Conservation (phyloP, 23 tunicate genomes). For the Styela clava region DNA sequence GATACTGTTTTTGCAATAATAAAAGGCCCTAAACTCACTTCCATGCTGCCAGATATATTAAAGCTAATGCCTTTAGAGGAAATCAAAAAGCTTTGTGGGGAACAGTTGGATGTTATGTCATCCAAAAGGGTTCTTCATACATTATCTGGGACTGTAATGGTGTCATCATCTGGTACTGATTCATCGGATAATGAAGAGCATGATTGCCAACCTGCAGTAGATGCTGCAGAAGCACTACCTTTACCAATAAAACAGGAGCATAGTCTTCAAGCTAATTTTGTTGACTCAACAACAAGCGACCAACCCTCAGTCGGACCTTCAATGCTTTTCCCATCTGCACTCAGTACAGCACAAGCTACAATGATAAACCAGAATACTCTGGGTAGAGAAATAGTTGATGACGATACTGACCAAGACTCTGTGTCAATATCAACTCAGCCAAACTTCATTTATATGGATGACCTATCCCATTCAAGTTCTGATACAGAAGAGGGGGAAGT, state of each 20-base stretch:
- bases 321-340: slow-evolving; percentile 31
- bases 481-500: slow-evolving; percentile 49
- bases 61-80: slow-evolving; percentile 57
- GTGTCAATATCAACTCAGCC: slow-evolving; percentile 17
- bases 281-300: slow-evolving; percentile 75
- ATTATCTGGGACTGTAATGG: slow-evolving; percentile 55
- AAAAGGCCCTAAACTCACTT: slow-evolving; percentile 53
- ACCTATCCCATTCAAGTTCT: slow-evolving; percentile 1
- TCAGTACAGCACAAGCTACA: slow-evolving; percentile 10
- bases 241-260: neutral
- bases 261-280: slow-evolving; percentile 57
- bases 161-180: slow-evolving; percentile 87
- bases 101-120: slow-evolving; percentile 81
- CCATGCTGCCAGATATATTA: slow-evolving; percentile 72
- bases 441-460: neutral
- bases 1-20: slow-evolving; percentile 53
- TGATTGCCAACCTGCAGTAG: too few relatives aligned
- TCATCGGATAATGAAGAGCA: slow-evolving; percentile 67
- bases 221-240: neutral
- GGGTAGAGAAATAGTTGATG: neutral
- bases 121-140: slow-evolving; percentile 62
- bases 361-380: neutral
- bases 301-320: neutral
- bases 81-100: slow-evolving; percentile 45
- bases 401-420: neutral